phyloP scores from a whole-genome alignment of 2,113 vertebrate species.

The Marmota monax region DNA sequence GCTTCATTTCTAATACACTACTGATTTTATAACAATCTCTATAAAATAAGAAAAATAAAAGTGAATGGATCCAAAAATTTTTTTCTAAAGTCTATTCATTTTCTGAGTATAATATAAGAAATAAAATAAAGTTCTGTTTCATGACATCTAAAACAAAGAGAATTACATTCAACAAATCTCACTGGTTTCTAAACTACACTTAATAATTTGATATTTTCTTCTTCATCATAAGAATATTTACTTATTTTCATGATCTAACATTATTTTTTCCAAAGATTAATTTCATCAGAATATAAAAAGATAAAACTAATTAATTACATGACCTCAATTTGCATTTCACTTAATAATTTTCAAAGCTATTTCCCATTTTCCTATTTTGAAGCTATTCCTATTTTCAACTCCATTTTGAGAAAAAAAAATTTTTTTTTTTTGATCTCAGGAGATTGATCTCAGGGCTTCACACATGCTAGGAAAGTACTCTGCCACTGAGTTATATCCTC shows the following conservation, averaged over 20 bases:
- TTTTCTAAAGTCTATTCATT: constrained; percentile 5
- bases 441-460: not conserved
- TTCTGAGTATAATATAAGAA: constrained; percentile 48
- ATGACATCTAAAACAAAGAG: constrained; percentile 32
- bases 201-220: constrained; percentile 14
- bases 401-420: constrained; percentile 6
- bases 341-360: constrained; percentile 45
- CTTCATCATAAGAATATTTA: not conserved
- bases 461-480: not conserved
- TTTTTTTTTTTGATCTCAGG: not conserved
- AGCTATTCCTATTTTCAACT: constrained; percentile 46
- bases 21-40: not conserved
- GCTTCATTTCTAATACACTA: not conserved
- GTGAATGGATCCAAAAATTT: not conserved
- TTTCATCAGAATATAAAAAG: not conserved
- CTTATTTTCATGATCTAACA: constrained; percentile 50
- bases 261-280: constrained; percentile 24
- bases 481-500: not conserved
- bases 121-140: constrained; percentile 35
- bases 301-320: constrained; percentile 17
- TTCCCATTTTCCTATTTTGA: constrained; percentile 63
- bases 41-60: constrained; percentile 31
- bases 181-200: not conserved
- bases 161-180: not conserved
- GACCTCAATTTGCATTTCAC: constrained; percentile 4